Evolutionary conservation across 2,797 vertebrate species (phyloP).

Genomic region (Cyprinodon diabolis): DNA sequence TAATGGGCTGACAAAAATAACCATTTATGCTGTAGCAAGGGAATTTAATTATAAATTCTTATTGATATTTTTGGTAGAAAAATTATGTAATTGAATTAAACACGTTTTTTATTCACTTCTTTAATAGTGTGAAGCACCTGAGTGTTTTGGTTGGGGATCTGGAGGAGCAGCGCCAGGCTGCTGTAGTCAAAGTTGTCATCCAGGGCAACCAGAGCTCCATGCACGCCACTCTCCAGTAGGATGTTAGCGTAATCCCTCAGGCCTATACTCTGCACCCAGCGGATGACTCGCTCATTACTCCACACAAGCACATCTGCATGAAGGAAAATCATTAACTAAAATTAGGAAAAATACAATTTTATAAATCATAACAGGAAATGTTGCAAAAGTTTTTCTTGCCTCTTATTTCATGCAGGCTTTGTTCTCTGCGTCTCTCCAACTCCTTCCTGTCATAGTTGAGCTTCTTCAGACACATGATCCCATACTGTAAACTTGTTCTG

Average conservation of each 20-base stretch:
- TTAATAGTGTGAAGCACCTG: slow-evolving; percentile 77
- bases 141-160: slow-evolving; percentile 98
- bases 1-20: slow-evolving; percentile 24
- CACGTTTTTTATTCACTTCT: background rate
- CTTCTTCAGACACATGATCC: slow-evolving; percentile 98
- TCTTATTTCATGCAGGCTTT: slow-evolving; percentile 97
- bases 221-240: slow-evolving; percentile 96
- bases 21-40: slow-evolving; percentile 6
- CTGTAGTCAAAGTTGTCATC: slow-evolving; percentile 98
- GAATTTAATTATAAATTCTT: background rate
- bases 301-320: slow-evolving; percentile 92
- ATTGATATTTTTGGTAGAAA: background rate
- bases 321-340: background rate
- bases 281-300: slow-evolving; percentile 97
- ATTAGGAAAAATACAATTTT: background rate
- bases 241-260: slow-evolving; percentile 96
- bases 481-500: slow-evolving; percentile 98
- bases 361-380: background rate
- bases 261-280: slow-evolving; percentile 97
- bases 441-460: slow-evolving; percentile 98
- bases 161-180: slow-evolving; percentile 95
- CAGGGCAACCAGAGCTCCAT: slow-evolving; percentile 93
- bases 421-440: slow-evolving; percentile 94
- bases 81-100: background rate
- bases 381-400: slow-evolving; percentile 57